Evolutionary conservation across 2,113 vertebrate species (phyloP).

Genomic region (Hydropotes inermis): DNA sequence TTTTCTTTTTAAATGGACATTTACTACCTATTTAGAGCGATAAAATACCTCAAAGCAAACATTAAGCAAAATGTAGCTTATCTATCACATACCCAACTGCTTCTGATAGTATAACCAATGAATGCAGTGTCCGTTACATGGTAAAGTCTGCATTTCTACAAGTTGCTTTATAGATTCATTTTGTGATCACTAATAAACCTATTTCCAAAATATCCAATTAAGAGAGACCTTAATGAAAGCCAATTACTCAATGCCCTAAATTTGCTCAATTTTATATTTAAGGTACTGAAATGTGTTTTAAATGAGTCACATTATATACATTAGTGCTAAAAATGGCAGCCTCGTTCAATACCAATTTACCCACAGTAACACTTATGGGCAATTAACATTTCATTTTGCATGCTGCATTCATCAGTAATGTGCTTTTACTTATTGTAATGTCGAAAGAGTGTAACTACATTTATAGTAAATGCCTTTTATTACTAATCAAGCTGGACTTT

Average conservation of each 20-base stretch:
- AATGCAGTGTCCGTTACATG: conserved; percentile 15
- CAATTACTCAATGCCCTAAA: conserved; percentile 55
- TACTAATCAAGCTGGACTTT: not conserved
- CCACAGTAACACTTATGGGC: not conserved
- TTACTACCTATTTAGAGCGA: conserved; percentile 67
- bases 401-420: conserved; percentile 7
- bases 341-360: conserved; percentile 11
- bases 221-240: conserved; percentile 64
- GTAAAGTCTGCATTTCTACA: conserved; percentile 40
- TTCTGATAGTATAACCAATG: conserved; percentile 35
- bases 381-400: conserved; percentile 54
- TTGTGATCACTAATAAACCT: conserved; percentile 67
- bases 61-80: conserved; percentile 65
- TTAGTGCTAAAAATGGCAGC: not conserved
- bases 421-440: conserved; percentile 27
- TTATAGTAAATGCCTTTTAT: conserved; percentile 39
- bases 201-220: conserved; percentile 70
- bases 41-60: conserved; percentile 71
- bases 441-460: not conserved
- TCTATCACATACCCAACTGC: conserved; percentile 23
- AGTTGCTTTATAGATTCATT: conserved; percentile 57
- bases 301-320: conserved; percentile 55
- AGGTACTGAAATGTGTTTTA: conserved; percentile 55
- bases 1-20: conserved; percentile 72
- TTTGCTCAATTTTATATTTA: conserved; percentile 63